Percentiles rank a stretch among this genome's conserved stretches.
These are phyloP conservation scores for Cataglyphis livida DNA, from an alignment of 2,888 invertebrate genomes.

Conservation along the genomic window DNA sequence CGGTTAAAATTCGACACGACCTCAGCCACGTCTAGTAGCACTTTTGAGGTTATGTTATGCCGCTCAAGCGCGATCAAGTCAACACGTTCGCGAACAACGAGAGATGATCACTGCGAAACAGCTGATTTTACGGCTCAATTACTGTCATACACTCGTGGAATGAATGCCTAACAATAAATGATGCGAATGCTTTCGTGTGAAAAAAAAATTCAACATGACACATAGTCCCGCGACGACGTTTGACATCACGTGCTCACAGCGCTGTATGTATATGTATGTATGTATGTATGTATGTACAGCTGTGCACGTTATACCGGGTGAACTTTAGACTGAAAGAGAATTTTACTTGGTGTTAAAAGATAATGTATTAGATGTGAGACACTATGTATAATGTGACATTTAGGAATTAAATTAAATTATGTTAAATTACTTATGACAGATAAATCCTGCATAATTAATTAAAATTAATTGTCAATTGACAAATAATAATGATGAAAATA, in stretches of 20 bases:
- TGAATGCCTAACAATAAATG: not conserved
- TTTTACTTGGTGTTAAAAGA: not conserved
- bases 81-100: not conserved
- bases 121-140: not conserved
- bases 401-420: not conserved
- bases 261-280: not conserved
- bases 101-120: not conserved
- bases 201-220: not conserved
- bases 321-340: not conserved
- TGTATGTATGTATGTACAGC: not conserved
- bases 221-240: conserved; percentile 10
- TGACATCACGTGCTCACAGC: conserved; percentile 21
- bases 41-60: conserved; percentile 31
- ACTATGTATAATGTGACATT: not conserved
- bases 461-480: not conserved
- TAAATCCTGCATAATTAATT: not conserved
- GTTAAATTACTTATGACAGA: too few relatives aligned
- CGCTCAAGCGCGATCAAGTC: not conserved
- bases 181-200: not conserved
- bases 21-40: not conserved
- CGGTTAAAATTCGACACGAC: not conserved
- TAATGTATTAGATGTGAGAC: not conserved
- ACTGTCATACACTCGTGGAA: not conserved
- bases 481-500: not conserved
- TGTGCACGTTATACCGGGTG: not conserved